phyloP scores from a whole-genome alignment of 2,888 invertebrate genomes.

The Digitonthophagus gazella region DNA sequence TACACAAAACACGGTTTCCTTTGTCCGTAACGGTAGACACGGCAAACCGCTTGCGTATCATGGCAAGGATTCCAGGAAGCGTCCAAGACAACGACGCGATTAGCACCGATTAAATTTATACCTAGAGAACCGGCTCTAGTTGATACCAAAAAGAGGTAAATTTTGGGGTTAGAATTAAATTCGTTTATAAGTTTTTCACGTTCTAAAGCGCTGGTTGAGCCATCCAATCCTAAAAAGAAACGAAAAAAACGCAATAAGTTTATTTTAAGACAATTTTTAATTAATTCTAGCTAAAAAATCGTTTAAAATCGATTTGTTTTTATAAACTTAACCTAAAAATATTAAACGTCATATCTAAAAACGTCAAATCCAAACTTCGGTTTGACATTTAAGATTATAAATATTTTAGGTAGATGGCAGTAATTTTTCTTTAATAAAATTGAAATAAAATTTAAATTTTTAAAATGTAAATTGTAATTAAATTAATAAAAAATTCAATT shows the following conservation, averaged over 20 bases:
- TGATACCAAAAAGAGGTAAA: slow-evolving; percentile 91
- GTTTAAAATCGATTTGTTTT: no score
- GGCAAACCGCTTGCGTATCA: slow-evolving; percentile 95
- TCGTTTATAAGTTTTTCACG: slow-evolving; percentile 94
- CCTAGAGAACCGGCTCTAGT: slow-evolving; percentile 96
- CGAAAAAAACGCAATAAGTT: not conserved
- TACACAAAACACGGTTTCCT: slow-evolving; percentile 93
- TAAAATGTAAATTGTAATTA: no score
- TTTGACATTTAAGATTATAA: no score
- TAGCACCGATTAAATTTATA: slow-evolving; percentile 96
- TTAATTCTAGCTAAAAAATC: no score
- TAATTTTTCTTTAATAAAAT: no score
- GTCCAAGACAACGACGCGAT: slow-evolving; percentile 95
- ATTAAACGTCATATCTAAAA: no score
- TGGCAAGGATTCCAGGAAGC: slow-evolving; percentile 99
- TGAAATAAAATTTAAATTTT: no score
- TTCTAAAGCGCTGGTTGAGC: slow-evolving; percentile 91
- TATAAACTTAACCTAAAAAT: no score
- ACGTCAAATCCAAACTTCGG: no score
- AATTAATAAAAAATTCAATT: no score
- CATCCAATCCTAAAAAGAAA: slow-evolving; percentile 75
- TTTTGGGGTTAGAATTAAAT: slow-evolving; percentile 85
- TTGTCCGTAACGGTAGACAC: slow-evolving; percentile 95
- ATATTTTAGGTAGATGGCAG: no score
- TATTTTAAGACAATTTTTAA: no score